phyloP scores from a whole-genome alignment of 1,140 invertebrate species.

The Drosophila serrata region DNA sequence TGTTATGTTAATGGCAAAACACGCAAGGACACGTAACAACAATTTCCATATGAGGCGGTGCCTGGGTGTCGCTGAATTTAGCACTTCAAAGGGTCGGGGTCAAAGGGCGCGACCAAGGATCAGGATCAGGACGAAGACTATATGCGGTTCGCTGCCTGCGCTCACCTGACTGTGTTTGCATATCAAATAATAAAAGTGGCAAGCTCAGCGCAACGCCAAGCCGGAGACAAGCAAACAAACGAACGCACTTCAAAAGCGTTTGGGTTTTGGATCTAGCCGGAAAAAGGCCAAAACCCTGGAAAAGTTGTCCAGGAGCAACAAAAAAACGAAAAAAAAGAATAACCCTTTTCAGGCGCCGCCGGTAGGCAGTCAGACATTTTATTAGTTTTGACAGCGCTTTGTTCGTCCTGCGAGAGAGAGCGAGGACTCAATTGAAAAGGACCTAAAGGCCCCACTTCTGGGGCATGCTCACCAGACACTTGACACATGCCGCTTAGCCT shows the following conservation, averaged over 20 bases:
- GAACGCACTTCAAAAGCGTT: constrained; percentile 64
- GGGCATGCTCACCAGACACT: constrained; percentile 73
- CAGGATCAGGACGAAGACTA: background rate
- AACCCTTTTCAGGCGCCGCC: constrained; percentile 57
- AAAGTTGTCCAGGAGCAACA: constrained; percentile 21
- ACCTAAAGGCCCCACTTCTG: constrained; percentile 41
- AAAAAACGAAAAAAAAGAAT: no score
- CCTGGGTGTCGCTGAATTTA: constrained; percentile 51
- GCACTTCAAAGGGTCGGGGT: constrained; percentile 61
- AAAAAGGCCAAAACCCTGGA: constrained; percentile 31
- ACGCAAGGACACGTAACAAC: constrained; percentile 70
- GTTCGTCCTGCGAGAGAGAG: constrained; percentile 53
- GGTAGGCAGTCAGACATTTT: constrained; percentile 69
- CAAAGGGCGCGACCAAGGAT: background rate
- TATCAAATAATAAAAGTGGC: constrained; percentile 79
- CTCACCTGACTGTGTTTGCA: constrained; percentile 58
- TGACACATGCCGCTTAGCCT: constrained; percentile 74
- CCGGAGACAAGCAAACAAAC: constrained; percentile 45
- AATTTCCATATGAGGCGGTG: constrained; percentile 65
- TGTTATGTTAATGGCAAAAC: constrained; percentile 80
- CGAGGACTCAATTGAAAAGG: constrained; percentile 60
- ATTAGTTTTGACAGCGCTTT: constrained; percentile 84
- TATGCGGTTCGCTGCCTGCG: constrained; percentile 30
- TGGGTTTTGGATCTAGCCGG: constrained; percentile 62
- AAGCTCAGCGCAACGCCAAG: constrained; percentile 30